phyloP scores from a whole-genome alignment of 2,888 invertebrate species.

The Trachelus stipa region DNA sequence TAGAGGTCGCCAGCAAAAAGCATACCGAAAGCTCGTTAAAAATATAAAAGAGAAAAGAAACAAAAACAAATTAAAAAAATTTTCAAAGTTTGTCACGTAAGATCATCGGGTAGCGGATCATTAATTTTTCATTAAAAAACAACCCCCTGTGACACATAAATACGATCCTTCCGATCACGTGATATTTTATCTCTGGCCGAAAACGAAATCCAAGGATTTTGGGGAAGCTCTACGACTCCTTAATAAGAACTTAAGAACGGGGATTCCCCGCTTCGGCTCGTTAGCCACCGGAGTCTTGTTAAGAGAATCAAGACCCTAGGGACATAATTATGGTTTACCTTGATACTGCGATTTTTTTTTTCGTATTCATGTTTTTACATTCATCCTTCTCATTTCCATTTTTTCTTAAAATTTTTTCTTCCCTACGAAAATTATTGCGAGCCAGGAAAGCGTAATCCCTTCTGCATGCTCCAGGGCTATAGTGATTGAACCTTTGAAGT shows the following conservation, averaged over 20 bases:
- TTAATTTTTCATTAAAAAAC: not conserved
- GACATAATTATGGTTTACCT: not conserved
- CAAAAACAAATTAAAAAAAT: not conserved
- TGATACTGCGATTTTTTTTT: not conserved
- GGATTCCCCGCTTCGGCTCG: not conserved
- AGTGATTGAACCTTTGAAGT: not conserved
- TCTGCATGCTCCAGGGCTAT: not conserved
- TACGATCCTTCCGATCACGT: not conserved
- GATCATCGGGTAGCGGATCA: not conserved
- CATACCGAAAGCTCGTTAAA: not conserved
- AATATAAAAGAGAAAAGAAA: not conserved
- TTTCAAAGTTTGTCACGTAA: not conserved
- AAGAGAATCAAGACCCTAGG: not conserved
- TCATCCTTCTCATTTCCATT: not conserved
- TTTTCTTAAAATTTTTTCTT: not conserved
- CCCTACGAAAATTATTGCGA: not conserved
- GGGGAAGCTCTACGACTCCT: not conserved
- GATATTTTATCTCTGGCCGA: not conserved
- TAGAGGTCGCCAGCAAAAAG: not conserved
- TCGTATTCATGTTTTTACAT: not conserved
- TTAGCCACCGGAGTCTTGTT: not conserved
- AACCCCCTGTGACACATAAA: not conserved
- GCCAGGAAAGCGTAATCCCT: not conserved
- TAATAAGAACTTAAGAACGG: not conserved
- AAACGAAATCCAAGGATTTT: not conserved